Base-by-base conservation (phyloP, 2,797 vertebrate species). In the Diplodus puntazzo region DNA sequence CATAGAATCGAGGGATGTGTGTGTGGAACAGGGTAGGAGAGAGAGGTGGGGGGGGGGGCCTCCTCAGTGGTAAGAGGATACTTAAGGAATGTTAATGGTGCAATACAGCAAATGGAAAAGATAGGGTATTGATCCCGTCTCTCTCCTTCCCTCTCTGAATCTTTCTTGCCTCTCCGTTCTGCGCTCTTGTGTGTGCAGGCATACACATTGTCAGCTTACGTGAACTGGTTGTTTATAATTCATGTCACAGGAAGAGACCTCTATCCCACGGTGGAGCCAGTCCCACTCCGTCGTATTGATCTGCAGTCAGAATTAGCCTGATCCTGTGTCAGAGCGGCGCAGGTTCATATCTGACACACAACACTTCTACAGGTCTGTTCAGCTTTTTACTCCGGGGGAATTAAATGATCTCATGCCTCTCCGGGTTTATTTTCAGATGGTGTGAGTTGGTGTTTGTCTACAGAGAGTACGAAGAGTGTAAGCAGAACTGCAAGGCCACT, bases 81-180 rank as follows among this genome's bases (percentile, higher is more conserved):
- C 83, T 87, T 85, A 77, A 79, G 57, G 81, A 91, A 90, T 88
- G 83, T 85, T 91, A 91, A 91, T 89, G 88, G 86, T 85, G 87
- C 80, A 81, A 81, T 85, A 78, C 12, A 58, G 72, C 57, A 85
- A 85, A 80, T 73, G 50, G 70, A 69, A 81, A 75, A 77, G 76
- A 77, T 74, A 54, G 65, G 17, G 48, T 89, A 92, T 92, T 72
- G 83, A 92, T 92, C 88, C 74, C 66, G 52, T 82, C 75, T 71
- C 58, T 42, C 43, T 71, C 21, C 27, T 68, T 17, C 23, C 30
- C 58, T 75, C 68, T 54, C 30, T 17, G 59, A 77, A 69, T 81
- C 76, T 62, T 45, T 53, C 48, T 18, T 61, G 21, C 13, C 59
- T 50, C 60, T 50, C 39, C 61, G 34, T 11, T 5, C 30, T 66